These are phyloP conservation scores for Pyrrhia umbra DNA, from an alignment of 2,888 invertebrate genomes.

Conservation along the genomic window DNA sequence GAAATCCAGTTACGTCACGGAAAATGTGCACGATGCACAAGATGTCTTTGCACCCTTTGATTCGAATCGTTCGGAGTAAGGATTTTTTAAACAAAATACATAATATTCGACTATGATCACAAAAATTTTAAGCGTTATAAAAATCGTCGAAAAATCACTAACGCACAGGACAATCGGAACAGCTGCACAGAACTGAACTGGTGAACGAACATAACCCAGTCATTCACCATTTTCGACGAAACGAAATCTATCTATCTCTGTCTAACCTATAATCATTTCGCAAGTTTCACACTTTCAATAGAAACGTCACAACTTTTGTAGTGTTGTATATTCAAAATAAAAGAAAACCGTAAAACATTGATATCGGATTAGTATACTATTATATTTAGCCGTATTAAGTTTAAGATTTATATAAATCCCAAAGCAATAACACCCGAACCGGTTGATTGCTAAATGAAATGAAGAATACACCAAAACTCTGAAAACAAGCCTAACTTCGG, in stretches of 20 bases:
- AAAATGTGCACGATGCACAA: conserved; percentile 65
- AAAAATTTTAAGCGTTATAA: conserved; percentile 53
- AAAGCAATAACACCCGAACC: no score
- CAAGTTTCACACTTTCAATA: conserved; percentile 13
- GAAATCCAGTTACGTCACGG: conserved; percentile 87
- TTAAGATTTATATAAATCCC: no score
- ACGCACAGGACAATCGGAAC: conserved; percentile 62
- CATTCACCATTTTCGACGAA: conserved; percentile 51
- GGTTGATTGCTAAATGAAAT: no score
- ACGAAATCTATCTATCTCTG: conserved; percentile 27
- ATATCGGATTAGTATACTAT: background rate
- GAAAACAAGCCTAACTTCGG: no score
- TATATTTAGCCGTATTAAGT: no score
- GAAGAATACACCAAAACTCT: no score
- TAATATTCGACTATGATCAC: conserved; percentile 40
- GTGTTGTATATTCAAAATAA: conserved; percentile 23
- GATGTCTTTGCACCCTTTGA: conserved; percentile 21
- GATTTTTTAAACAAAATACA: conserved; percentile 18
- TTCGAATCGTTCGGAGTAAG: conserved; percentile 29
- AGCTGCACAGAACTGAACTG: conserved; percentile 63
- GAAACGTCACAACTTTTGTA: conserved; percentile 50
- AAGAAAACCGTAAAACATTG: conserved; percentile 36
- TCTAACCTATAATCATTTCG: conserved; percentile 29
- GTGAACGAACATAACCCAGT: conserved; percentile 66
- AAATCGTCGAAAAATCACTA: conserved; percentile 53